Conservation (phyloP, 2,888 invertebrate genomes). For the Byasa hedistus region DNA sequence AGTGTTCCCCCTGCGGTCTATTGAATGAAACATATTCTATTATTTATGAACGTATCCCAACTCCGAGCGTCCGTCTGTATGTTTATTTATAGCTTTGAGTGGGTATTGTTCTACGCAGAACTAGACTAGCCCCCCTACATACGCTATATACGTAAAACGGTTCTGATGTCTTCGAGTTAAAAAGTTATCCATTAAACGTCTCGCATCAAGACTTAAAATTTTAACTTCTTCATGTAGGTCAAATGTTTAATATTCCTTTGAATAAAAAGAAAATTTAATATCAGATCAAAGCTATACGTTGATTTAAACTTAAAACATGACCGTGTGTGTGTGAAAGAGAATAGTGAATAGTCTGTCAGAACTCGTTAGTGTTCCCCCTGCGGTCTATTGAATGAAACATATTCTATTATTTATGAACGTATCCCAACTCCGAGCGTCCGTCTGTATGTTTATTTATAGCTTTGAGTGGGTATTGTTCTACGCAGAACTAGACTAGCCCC, state of each 20-base stretch:
- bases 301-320: too few relatives aligned
- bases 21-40: slow-evolving; percentile 25
- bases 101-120: slow-evolving; percentile 7
- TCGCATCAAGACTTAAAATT: too few relatives aligned
- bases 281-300: too few relatives aligned
- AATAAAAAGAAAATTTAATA: too few relatives aligned
- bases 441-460: slow-evolving; percentile 24
- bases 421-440: slow-evolving; percentile 20
- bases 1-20: slow-evolving; percentile 1
- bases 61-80: slow-evolving; percentile 16
- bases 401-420: slow-evolving; percentile 26
- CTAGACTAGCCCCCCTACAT: slow-evolving; percentile 3
- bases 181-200: background rate
- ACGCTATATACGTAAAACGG: background rate
- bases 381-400: slow-evolving; percentile 18
- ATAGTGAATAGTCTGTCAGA: background rate
- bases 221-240: too few relatives aligned
- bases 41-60: slow-evolving; percentile 22
- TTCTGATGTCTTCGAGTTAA: background rate
- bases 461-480: slow-evolving; percentile 8
- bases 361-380: background rate
- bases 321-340: too few relatives aligned
- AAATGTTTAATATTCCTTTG: too few relatives aligned
- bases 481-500: slow-evolving; percentile 1
- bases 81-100: slow-evolving; percentile 24